phyloP scores from a whole-genome alignment of 2,888 invertebrate genomes.

The Cepaea hortensis region DNA sequence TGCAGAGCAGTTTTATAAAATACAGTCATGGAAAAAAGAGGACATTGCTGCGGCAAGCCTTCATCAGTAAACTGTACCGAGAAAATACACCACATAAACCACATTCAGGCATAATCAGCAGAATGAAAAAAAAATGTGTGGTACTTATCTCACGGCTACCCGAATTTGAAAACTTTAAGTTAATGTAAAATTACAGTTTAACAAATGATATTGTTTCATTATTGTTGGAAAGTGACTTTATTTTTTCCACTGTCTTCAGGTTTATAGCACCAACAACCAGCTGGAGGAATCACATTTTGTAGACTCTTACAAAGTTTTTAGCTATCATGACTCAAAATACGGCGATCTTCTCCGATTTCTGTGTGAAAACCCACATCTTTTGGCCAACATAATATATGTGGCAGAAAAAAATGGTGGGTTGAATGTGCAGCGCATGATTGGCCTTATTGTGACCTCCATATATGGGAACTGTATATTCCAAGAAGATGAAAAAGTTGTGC shows the following conservation, averaged over 20 bases:
- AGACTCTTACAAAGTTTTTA: constrained; percentile 54
- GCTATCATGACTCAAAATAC: constrained; percentile 83
- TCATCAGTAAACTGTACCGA: no score
- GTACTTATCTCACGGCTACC: no score
- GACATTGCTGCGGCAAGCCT: no score
- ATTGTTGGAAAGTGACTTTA: neutral
- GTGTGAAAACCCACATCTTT: constrained; percentile 83
- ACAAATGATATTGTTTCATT: neutral
- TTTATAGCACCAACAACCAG: constrained; percentile 79
- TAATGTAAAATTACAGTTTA: no score
- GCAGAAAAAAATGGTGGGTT: constrained; percentile 79
- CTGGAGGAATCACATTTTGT: constrained; percentile 77
- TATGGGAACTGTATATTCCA: constrained; percentile 86
- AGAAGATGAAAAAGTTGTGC: constrained; percentile 82
- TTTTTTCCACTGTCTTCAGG: constrained; percentile 30
- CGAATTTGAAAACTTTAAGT: no score
- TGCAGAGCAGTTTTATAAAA: no score
- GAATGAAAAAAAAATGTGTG: no score
- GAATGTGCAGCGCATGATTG: constrained; percentile 57
- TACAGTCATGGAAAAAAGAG: no score
- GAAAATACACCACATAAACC: no score
- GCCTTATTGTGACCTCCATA: constrained; percentile 63
- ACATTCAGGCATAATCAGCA: no score
- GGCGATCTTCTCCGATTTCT: constrained; percentile 84
- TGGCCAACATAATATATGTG: constrained; percentile 81